Percentiles rank a stretch among this genome's conserved stretches.
phyloP scores from a whole-genome alignment of 1,140 invertebrate species.

The Pogonognathellus flavescens region DNA sequence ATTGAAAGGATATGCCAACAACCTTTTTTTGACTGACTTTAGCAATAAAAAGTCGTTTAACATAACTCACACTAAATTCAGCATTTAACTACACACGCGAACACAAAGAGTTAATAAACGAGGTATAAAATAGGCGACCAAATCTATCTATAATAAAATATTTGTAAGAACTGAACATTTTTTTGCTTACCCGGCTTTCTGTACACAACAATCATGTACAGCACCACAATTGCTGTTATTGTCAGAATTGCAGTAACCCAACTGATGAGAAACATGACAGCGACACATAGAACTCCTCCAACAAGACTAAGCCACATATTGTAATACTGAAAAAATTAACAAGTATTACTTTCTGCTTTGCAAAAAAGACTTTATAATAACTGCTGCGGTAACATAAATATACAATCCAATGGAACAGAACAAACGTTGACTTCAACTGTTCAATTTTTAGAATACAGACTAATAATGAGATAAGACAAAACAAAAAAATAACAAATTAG shows the following conservation, averaged over 20 bases:
- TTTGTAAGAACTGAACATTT: too few relatives aligned
- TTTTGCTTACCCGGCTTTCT: conserved; percentile 73
- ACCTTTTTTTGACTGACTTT: too few relatives aligned
- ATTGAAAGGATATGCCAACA: not conserved
- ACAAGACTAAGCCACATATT: conserved; percentile 74
- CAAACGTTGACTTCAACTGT: not conserved
- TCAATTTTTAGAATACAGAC: not conserved
- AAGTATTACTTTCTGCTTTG: too few relatives aligned
- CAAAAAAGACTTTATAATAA: too few relatives aligned
- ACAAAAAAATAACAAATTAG: conserved; percentile 65
- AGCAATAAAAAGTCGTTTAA: too few relatives aligned
- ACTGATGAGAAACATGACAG: conserved; percentile 75
- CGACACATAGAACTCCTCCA: conserved; percentile 73
- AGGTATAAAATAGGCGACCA: too few relatives aligned
- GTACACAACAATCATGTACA: conserved; percentile 74
- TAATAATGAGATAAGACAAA: too few relatives aligned
- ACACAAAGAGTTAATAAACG: too few relatives aligned
- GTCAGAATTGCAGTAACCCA: conserved; percentile 75
- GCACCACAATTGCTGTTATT: conserved; percentile 72
- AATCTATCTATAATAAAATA: too few relatives aligned
- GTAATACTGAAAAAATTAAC: conserved; percentile 69
- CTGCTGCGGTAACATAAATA: too few relatives aligned
- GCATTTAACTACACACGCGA: too few relatives aligned
- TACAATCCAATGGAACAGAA: not conserved
- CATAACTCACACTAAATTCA: too few relatives aligned